These are phyloP conservation scores for Iphiclides podalirius DNA, from an alignment of 2,888 invertebrate species.

Conservation along the genomic window DNA sequence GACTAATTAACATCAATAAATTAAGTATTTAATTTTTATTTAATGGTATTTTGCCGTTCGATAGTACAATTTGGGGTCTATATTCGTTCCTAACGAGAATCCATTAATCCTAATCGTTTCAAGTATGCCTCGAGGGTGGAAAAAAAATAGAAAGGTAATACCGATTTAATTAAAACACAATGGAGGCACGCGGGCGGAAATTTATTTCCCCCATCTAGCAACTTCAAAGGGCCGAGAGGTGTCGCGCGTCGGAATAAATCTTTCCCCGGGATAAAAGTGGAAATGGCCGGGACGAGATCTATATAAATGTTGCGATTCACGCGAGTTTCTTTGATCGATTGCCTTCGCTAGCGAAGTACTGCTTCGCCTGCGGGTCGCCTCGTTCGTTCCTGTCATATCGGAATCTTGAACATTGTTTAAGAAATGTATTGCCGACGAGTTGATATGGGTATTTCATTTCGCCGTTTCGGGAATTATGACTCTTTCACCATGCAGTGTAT, in stretches of 20 bases:
- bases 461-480: conserved; percentile 27
- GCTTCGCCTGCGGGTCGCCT: conserved; percentile 67
- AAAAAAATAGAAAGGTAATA: conserved; percentile 55
- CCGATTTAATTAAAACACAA: conserved; percentile 74
- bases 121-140: too few relatives aligned
- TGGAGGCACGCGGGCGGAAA: conserved; percentile 50
- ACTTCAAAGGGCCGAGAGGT: conserved; percentile 74
- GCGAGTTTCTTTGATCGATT: conserved; percentile 63
- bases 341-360: conserved; percentile 56
- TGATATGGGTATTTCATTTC: conserved; percentile 24
- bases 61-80: too few relatives aligned
- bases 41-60: too few relatives aligned
- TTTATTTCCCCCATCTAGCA: conserved; percentile 63
- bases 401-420: conserved; percentile 49
- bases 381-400: conserved; percentile 67
- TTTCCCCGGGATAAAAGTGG: conserved; percentile 59
- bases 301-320: conserved; percentile 71
- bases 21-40: too few relatives aligned
- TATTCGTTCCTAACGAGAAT: too few relatives aligned
- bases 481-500: too few relatives aligned
- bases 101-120: too few relatives aligned
- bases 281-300: conserved; percentile 55
- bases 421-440: conserved; percentile 46
- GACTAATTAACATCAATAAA: too few relatives aligned
- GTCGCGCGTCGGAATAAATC: conserved; percentile 72